Evolutionary conservation across 2,113 vertebrate species (phyloP).

Genomic region (Percina caprodes): DNA sequence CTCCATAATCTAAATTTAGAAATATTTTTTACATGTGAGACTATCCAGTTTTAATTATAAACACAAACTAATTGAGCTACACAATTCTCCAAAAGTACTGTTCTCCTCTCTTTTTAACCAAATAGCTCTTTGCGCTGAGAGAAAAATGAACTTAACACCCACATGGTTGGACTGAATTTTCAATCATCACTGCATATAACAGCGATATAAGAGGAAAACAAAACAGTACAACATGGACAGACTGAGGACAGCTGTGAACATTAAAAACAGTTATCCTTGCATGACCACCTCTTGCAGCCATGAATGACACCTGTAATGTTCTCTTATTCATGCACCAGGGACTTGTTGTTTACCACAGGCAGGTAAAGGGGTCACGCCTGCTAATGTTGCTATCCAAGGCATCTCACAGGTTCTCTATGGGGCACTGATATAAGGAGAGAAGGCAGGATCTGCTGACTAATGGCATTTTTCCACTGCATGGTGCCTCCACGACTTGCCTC

Average conservation of each 20-base stretch:
- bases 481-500: too few species aligned
- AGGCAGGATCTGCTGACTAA: neutral
- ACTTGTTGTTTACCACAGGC: conserved; percentile 16
- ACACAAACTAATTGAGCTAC: neutral
- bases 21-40: neutral
- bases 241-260: conserved; percentile 6
- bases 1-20: neutral
- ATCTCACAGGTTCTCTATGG: neutral
- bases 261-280: conserved; percentile 7
- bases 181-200: conserved; percentile 22
- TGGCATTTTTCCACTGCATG: too few species aligned
- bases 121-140: neutral
- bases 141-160: conserved; percentile 4
- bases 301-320: neutral
- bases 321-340: neutral
- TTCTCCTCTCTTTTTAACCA: conserved; percentile 26
- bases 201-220: neutral
- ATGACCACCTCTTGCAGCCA: neutral
- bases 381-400: conserved; percentile 5
- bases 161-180: conserved; percentile 5
- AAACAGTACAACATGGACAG: conserved; percentile 1
- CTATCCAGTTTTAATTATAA: neutral
- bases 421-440: neutral
- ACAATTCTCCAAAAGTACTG: conserved; percentile 3
- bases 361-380: neutral